These are phyloP conservation scores for Alethe diademata DNA, from an alignment of 2,113 vertebrate genomes.

Conservation along the genomic window DNA sequence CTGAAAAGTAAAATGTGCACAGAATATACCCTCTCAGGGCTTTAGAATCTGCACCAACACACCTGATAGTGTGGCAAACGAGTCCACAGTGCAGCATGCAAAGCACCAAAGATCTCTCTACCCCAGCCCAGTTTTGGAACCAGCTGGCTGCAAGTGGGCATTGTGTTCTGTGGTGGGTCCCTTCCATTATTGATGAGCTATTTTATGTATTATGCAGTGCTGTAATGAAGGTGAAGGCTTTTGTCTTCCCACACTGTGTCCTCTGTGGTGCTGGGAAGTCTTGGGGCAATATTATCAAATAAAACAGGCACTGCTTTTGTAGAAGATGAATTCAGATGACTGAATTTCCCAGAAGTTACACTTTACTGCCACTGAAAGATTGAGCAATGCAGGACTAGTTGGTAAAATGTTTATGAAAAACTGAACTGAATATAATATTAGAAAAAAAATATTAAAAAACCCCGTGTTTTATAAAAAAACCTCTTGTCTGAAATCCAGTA, in stretches of 20 bases:
- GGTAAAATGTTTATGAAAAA: background rate
- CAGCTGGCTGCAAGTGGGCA: background rate
- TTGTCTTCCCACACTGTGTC: background rate
- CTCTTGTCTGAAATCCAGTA: background rate
- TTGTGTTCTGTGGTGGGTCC: background rate
- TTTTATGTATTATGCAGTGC: constrained; percentile 43
- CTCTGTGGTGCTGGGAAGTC: background rate
- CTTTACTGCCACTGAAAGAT: background rate
- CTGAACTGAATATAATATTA: background rate
- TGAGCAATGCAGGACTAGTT: rapidly evolving
- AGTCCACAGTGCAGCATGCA: rapidly evolving
- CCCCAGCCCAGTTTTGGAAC: background rate
- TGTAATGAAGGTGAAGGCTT: constrained; percentile 39
- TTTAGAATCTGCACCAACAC: background rate
- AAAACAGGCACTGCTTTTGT: background rate
- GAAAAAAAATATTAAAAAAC: background rate
- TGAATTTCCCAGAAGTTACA: background rate
- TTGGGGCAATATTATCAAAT: background rate
- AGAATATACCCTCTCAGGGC: background rate
- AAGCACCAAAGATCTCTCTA: background rate
- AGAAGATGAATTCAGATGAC: background rate
- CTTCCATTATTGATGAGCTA: constrained; percentile 2
- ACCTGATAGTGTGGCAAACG: rapidly evolving
- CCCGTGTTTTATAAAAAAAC: no score
- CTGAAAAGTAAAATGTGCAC: background rate